Evolutionary conservation across 2,888 invertebrate species (phyloP), one percentile per base, ranked within the genome.

Genomic region (Amaurobius ferox): DNA sequence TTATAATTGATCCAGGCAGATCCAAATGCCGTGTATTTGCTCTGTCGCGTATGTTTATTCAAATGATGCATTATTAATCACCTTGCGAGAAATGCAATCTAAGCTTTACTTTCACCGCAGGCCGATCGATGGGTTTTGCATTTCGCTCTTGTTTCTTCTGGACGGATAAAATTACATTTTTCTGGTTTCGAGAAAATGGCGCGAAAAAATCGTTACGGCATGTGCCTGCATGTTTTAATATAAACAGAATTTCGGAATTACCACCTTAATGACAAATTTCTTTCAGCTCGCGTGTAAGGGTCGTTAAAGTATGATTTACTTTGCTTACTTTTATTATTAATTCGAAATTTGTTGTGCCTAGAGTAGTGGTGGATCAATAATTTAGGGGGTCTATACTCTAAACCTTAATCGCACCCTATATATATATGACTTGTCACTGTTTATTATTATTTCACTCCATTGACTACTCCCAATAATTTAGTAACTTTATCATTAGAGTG

Each of bases 31-130:
- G 23, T 55, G 55, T 55, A 19, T 55, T 55, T 55, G 23, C 55
- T 55, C 55, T 55, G 55, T 55, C 55, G 55, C 55, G 23, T 55
- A 55, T 55, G 55, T 55, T 55, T 55, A 55, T 55, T 55, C 55
- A 55, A 55, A 55, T 55, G 55, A 55, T 55, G 55, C 23, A 55
- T 55, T 55, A 55, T 55, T 55, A 55, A 55, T 55, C 23, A 55
- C 55, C 55, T 55, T 11, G 23, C 55, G 55, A 55, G 55, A 23
- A 55, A 55, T 55, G 23, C 23, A 55, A 55, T 55, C 55, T 55
- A 23, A 23, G 5, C 23, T 55, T 55, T 55, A 55, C 55, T 55
- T 55, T 55, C 55, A 55, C 55, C 55, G 16, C 55, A 19, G 23
- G 23, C 3, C 55, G 55, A 55, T 55, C 55, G 55, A 55, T 55